phyloP scores from a whole-genome alignment of 37 sponge, comb jelly and placozoan species.

The Diacarnus erythraeanus region DNA sequence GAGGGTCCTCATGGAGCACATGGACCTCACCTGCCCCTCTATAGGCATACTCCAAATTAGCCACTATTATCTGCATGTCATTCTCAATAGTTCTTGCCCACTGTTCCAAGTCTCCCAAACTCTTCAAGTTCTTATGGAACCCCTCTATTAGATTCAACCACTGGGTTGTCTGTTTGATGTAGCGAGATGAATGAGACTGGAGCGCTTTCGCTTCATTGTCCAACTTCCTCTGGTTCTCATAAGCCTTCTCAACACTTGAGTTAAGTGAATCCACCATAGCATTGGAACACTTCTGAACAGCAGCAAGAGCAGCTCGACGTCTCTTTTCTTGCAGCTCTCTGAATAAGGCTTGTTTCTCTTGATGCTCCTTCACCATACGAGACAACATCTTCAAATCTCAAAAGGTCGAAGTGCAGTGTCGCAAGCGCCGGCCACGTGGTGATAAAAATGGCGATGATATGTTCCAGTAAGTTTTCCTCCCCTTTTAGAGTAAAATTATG shows the following conservation, averaged over 20 bases:
- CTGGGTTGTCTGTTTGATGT: slow-evolving; percentile 86
- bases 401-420: not conserved
- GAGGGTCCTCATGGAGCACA: slow-evolving; percentile 16
- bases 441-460: slow-evolving; percentile 85
- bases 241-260: slow-evolving; percentile 81
- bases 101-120: slow-evolving; percentile 92
- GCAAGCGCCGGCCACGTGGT: not conserved
- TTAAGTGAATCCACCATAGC: slow-evolving; percentile 86
- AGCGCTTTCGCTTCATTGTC: slow-evolving; percentile 80
- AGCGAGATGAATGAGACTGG: slow-evolving; percentile 74
- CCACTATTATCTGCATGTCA: slow-evolving; percentile 77
- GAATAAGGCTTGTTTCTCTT: slow-evolving; percentile 73
- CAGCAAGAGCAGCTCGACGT: slow-evolving; percentile 66
- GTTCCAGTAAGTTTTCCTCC: slow-evolving; percentile 71
- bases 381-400: slow-evolving; percentile 71
- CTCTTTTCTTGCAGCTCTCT: slow-evolving; percentile 78
- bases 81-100: slow-evolving; percentile 93
- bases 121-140: slow-evolving; percentile 87
- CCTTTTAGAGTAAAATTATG: not conserved
- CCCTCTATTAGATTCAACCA: slow-evolving; percentile 91
- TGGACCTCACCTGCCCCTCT: slow-evolving; percentile 74
- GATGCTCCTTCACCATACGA: slow-evolving; percentile 82
- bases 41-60: slow-evolving; percentile 84
- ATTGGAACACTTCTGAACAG: slow-evolving; percentile 74
- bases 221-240: slow-evolving; percentile 88